These are phyloP conservation scores for Antennarius maculatus DNA, from an alignment of 2,797 vertebrate genomes.

Conservation along the genomic window DNA sequence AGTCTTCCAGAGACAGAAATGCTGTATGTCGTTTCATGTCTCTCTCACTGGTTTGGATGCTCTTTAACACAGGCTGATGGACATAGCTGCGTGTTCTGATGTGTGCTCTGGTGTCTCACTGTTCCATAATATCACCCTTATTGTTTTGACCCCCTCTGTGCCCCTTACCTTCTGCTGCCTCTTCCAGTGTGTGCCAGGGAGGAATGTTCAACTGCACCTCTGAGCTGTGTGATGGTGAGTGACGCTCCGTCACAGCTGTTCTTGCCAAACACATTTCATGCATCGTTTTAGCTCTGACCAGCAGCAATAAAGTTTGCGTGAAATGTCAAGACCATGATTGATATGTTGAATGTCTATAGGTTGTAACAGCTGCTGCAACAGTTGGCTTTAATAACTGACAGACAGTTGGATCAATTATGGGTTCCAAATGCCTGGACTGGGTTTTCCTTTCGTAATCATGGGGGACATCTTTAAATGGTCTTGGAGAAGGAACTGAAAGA, in stretches of 20 bases:
- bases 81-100: background rate
- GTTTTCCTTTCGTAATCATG: constrained; percentile 28
- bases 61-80: constrained; percentile 22
- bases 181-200: constrained; percentile 79
- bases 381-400: constrained; percentile 46
- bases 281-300: constrained; percentile 6
- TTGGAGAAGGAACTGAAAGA: constrained; percentile 2
- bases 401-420: constrained; percentile 33
- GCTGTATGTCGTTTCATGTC: constrained; percentile 46
- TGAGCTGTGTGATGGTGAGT: constrained; percentile 85
- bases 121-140: constrained; percentile 4
- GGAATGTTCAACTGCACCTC: constrained; percentile 84
- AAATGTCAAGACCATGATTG: constrained; percentile 19
- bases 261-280: background rate
- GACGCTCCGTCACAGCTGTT: constrained; percentile 31
- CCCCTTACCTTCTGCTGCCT: background rate
- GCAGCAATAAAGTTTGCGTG: constrained; percentile 4
- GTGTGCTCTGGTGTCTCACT: constrained; percentile 15
- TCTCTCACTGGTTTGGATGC: constrained; percentile 12
- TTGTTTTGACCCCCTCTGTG: background rate
- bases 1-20: constrained; percentile 50
- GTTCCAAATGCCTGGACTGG: constrained; percentile 13
- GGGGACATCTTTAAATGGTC: background rate
- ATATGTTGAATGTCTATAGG: constrained; percentile 43
- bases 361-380: constrained; percentile 52